Evolutionary conservation across 2,888 invertebrate genomes (phyloP).

Genomic region (Beris chalybata): DNA sequence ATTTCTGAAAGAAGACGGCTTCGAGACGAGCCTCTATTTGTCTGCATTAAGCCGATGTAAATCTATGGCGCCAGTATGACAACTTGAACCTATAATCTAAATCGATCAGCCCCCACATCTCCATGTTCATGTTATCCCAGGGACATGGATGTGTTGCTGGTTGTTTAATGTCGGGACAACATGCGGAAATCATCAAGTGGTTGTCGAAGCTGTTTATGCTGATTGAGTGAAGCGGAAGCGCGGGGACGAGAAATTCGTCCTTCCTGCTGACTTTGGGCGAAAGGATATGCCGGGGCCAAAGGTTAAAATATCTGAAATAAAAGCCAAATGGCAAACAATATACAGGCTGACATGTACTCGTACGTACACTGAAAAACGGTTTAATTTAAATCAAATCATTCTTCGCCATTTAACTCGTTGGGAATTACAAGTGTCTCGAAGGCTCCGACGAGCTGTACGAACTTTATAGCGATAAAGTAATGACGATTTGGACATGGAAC

Average conservation of each 20-base stretch:
- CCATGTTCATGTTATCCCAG: slow-evolving; percentile 25
- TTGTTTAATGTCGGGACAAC: slow-evolving; percentile 36
- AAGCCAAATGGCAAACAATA: slow-evolving; percentile 16
- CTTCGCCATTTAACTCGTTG: slow-evolving; percentile 35
- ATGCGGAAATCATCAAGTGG: slow-evolving; percentile 40
- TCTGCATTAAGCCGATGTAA: slow-evolving; percentile 40
- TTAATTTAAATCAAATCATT: slow-evolving; percentile 39
- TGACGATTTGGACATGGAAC: slow-evolving; percentile 19
- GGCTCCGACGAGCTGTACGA: slow-evolving; percentile 8
- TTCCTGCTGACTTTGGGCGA: slow-evolving; percentile 1
- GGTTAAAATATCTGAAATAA: slow-evolving; percentile 33
- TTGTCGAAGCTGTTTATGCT: slow-evolving; percentile 37
- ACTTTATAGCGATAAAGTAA: slow-evolving; percentile 25
- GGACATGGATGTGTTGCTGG: slow-evolving; percentile 29
- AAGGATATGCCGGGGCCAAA: slow-evolving; percentile 8
- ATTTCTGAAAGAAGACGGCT: slow-evolving; percentile 23
- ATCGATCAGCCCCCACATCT: slow-evolving; percentile 37
- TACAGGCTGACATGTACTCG: neutral
- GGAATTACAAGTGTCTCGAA: slow-evolving; percentile 20
- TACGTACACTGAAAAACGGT: slow-evolving; percentile 17
- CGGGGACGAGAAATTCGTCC: slow-evolving; percentile 1
- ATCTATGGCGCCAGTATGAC: slow-evolving; percentile 40
- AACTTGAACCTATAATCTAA: slow-evolving; percentile 40
- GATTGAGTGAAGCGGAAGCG: slow-evolving; percentile 33
- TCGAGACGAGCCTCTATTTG: slow-evolving; percentile 31